Base-by-base conservation (phyloP, 2,888 invertebrate genomes). In the Pseudolycoriella hygida region DNA sequence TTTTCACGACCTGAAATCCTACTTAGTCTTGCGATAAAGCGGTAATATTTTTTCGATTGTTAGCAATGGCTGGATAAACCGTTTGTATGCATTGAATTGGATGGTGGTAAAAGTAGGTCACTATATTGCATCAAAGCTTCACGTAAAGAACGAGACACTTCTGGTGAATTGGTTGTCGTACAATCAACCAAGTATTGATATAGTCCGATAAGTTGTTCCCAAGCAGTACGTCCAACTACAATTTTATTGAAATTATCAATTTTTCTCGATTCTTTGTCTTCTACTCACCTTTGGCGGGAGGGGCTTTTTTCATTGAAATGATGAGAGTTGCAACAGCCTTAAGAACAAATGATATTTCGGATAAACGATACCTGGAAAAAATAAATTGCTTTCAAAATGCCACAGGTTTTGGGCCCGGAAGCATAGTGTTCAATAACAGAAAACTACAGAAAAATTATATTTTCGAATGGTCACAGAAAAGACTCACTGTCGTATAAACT, bases 271-370 rank as follows among this genome's bases (percentile, higher is more conserved):
- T n/a, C n/a, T n/a, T n/a, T n/a, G n/a, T n/a, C n/a, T n/a, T n/a
- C n/a, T 41, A 50, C 50, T 58, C 69, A 84, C 84, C 80, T 72
- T 89, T 89, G 45, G 80, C 80, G 43, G 80, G 73, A 15, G 90
- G 85, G 34, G 92, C 90, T 58, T 86, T 88, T 66, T 93, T 92
- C 72, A 96, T 77, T 3, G 93, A 89, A 43, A 85, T 78, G 5
- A 93, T 80, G 39, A 96, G 70, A 0, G 94, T 93, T 30, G 92
- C 87, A 46, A 94, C 80, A 45, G 94, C 94, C 65, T 93, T 90
- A 45, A 96, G 64, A 19, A 94, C 94, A 66, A 94, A 94, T 42
- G 92, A 89, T 64, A 96, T 90, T 69, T 96, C 94, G 3, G 93
- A 89, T 50, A 94, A 70, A 50, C 93, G 76, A 60, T 92, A 89